Evolutionary conservation across 2,797 vertebrate species (phyloP), one percentile per base, ranked within the genome.

Genomic region (Liparis tanakae): DNA sequence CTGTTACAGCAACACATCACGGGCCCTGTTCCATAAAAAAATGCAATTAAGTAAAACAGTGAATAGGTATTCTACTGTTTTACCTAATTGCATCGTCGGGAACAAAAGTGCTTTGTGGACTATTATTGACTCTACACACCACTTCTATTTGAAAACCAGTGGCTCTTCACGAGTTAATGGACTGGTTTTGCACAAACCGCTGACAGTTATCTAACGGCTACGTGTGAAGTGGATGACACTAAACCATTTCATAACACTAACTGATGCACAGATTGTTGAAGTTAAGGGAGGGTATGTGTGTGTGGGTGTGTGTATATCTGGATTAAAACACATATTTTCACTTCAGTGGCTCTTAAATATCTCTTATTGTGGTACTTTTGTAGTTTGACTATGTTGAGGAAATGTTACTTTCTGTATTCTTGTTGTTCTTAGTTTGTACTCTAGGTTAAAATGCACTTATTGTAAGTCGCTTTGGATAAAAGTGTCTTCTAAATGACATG

Each of bases 121-220:
- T 68, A 69, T 75, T 70, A 63, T 46, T 72, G 56, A 77, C 66
- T 55, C 43, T 78, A 81, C 50, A 75, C 58, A 74, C 13, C 30
- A 57, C 55, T 76, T 67, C 41, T 69, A 9, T 66, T 60, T 67
- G 46, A 78, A 84, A 70, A 79, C 78, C 70, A 63, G 79, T 12
- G 5, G 61, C 73, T 50, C 68, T 82, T 82, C 61, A 75, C 60
- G 37, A 51, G 67, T 66, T 83, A 85, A 89, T 82, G 50, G 76
- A 54, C 72, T 41, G 36, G n/a, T 74, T 77, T 63, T 51, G 56
- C 22, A 67, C 57, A 76, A 64, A 46, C 54, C 39, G 13, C 69
- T 61, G 36, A 69, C 74, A 34, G 54, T 72, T 74, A 75, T 74
- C 80, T 85, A 83, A 85, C 79, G 43, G 70, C 20, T 59, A 55